Conservation (phyloP, 2,797 vertebrate species). For the Dermochelys coriacea region DNA sequence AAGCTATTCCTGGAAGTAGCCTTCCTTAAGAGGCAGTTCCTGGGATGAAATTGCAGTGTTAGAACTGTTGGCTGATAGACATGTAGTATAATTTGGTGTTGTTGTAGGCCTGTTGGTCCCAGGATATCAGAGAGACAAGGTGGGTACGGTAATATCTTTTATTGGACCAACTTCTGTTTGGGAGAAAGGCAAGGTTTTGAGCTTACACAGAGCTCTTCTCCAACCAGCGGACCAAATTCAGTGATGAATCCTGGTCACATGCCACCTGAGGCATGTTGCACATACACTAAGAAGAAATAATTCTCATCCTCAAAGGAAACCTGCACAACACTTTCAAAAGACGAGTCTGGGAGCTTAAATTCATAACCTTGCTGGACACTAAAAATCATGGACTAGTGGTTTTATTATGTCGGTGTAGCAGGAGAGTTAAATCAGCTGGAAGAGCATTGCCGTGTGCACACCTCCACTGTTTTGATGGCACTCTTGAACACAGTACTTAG, state of each 20-base stretch:
- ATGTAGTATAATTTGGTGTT: background rate
- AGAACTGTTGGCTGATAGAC: constrained; percentile 47
- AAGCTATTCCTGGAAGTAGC: constrained; percentile 42
- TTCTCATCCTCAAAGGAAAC: too few species aligned
- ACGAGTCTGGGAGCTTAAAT: too few species aligned
- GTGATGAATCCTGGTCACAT: too few species aligned
- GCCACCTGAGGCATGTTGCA: too few species aligned
- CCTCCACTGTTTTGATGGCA: background rate
- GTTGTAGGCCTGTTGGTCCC: background rate
- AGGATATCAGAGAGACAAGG: background rate
- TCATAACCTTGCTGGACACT: too few species aligned
- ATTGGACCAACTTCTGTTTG: background rate
- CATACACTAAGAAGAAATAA: too few species aligned
- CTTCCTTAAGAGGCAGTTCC: constrained; percentile 61
- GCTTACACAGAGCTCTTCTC: background rate
- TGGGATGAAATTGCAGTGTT: constrained; percentile 2
- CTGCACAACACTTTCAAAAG: too few species aligned
- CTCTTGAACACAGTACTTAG: constrained; percentile 28
- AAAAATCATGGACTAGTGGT: too few species aligned
- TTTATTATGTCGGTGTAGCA: too few species aligned
- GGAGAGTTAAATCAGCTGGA: too few species aligned
- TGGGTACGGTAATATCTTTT: background rate
- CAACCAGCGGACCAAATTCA: too few species aligned
- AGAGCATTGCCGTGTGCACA: too few species aligned
- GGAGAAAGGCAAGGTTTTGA: background rate